Evolutionary conservation across 2,888 invertebrate genomes (phyloP), one percentile per base, ranked within the genome.

Genomic region (Sturmia bella): DNA sequence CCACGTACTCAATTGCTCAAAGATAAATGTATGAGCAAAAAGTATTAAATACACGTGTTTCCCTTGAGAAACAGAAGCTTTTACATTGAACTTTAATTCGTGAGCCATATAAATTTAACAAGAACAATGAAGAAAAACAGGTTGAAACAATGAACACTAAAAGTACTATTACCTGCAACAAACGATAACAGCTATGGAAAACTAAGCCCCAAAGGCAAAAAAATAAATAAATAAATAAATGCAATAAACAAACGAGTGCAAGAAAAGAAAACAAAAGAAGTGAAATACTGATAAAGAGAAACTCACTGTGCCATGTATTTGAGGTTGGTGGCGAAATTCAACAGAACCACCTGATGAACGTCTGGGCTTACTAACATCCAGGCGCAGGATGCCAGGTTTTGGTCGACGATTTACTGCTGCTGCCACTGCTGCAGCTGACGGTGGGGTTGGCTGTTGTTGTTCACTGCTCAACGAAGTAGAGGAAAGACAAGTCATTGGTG

Each of bases 271-370:
- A 0, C 5, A 63, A 32, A 9, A 12, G 9, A 1, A 43, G 11
- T 2, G n/a, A 9, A 41, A 43, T 3, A 32, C 32, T 32, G 5
- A 27, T 13, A 27, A 3, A 3, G 3, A 63, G 7, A 15, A 68
- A 87, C 86, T 86, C 83, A 89, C 89, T 85, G 88, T 86, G 21
- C 87, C 87, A 56, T 87, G 81, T 82, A 87, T 83, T 83, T 88
- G 88, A 50, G 88, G 87, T 56, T 88, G 88, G 37, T 82, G 86
- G 59, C 90, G 89, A 87, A 92, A 92, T 82, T 92, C 92, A 68
- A 92, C 91, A 17, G 90, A 91, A 88, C 91, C 90, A 88, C 91
- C 91, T 86, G 92, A 92, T 88, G 91, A 91, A 84, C 91, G 89
- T 73, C 92, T 88, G 52, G 92, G 91, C 69, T 92, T 92, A 70